A percentile compares a stretch with the other conserved stretches of the same genome.
Evolutionary conservation across 1,140 invertebrate species (phyloP).

Genomic region (Drosophila kikkawai): DNA sequence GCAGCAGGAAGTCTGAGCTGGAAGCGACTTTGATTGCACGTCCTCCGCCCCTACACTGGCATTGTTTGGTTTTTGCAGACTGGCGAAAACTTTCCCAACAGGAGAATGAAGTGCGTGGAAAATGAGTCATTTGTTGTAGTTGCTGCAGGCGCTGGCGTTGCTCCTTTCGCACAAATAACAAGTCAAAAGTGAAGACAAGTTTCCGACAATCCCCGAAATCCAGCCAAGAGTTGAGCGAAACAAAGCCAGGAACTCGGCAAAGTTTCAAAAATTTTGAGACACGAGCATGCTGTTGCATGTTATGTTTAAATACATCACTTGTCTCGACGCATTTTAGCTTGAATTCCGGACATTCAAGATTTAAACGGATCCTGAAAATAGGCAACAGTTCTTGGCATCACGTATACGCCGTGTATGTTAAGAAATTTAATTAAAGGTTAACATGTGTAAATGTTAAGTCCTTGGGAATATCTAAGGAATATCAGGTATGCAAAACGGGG

Average conservation of each 20-base stretch:
- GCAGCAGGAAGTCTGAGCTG: constrained; percentile 28
- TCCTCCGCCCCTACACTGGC: not conserved
- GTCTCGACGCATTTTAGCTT: not conserved
- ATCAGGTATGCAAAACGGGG: not conserved
- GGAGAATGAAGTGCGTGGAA: constrained; percentile 64
- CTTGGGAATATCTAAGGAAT: not conserved
- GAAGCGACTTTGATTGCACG: constrained; percentile 24
- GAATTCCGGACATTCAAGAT: not conserved
- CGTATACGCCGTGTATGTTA: constrained; percentile 37
- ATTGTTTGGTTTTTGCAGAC: constrained; percentile 34
- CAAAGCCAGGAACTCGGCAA: constrained; percentile 23
- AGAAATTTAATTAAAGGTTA: not conserved
- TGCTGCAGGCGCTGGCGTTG: constrained; percentile 14
- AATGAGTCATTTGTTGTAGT: constrained; percentile 62
- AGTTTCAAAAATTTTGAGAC: constrained; percentile 21
- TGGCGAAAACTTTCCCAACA: constrained; percentile 37
- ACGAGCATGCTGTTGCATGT: constrained; percentile 25
- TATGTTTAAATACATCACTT: constrained; percentile 33
- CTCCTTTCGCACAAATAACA: constrained; percentile 21
- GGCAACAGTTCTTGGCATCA: constrained; percentile 33
- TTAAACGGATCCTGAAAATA: constrained; percentile 35
- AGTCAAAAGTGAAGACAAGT: constrained; percentile 58
- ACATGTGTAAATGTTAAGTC: not conserved
- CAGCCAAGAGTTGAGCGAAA: constrained; percentile 32
- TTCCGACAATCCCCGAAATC: constrained; percentile 62